Conservation (phyloP, 2,113 vertebrate species). For the Chloropsis cyanopogon region DNA sequence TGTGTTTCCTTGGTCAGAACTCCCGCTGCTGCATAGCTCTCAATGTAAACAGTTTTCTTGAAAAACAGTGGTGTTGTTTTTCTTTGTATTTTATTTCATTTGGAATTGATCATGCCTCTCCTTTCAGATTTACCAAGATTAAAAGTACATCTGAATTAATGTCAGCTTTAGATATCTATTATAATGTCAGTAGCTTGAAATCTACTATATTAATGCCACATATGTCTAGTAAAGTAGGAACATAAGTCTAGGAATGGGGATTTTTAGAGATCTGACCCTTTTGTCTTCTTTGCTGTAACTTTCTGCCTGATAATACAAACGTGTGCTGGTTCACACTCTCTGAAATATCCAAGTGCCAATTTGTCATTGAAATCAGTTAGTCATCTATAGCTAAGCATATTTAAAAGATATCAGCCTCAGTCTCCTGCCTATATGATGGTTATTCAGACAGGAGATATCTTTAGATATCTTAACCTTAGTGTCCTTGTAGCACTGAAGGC, state of each 20-base stretch:
- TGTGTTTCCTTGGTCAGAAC: background rate
- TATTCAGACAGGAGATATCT: background rate
- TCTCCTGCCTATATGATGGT: background rate
- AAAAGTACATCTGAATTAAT: slow-evolving; percentile 22
- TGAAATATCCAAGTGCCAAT: background rate
- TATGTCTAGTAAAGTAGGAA: background rate
- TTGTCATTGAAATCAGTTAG: background rate
- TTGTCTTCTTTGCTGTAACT: background rate
- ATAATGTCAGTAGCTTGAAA: background rate
- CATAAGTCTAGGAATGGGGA: background rate
- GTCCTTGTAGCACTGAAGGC: background rate
- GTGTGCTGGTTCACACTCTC: background rate
- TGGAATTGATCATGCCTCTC: background rate
- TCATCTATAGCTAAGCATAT: background rate
- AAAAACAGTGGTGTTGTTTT: background rate
- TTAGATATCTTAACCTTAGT: background rate
- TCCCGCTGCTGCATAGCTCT: background rate
- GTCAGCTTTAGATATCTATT: background rate
- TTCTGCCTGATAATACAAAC: background rate
- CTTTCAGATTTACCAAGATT: slow-evolving; percentile 11
- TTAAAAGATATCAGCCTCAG: background rate
- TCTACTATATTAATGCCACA: background rate
- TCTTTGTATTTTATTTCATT: background rate
- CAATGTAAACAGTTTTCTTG: background rate
- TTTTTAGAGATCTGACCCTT: background rate